Evolutionary conservation across 2,113 vertebrate genomes (phyloP).

Genomic region (Parus major): DNA sequence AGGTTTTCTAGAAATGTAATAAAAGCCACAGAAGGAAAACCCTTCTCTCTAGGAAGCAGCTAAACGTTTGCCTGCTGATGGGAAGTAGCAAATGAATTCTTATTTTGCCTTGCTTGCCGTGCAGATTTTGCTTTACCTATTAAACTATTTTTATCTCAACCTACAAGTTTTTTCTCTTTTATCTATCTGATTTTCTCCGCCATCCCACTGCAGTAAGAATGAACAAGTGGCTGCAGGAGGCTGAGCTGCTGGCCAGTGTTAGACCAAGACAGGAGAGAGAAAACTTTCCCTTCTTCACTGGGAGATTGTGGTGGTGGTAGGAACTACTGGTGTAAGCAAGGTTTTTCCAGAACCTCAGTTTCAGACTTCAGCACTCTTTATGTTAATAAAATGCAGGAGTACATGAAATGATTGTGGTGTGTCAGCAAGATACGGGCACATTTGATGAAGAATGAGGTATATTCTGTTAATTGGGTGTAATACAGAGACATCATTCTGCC

Average conservation of each 20-base stretch:
- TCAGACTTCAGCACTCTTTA: neutral
- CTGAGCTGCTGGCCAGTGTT: neutral
- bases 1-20: neutral
- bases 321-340: neutral
- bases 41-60: neutral
- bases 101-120: neutral
- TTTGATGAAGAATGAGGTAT: neutral
- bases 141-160: neutral
- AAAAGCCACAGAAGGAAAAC: neutral
- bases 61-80: neutral
- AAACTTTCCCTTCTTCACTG: neutral
- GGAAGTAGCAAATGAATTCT: neutral
- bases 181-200: neutral
- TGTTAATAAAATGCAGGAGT: neutral
- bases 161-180: neutral
- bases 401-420: neutral
- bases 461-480: neutral
- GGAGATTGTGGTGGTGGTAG: neutral
- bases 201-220: neutral
- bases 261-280: neutral
- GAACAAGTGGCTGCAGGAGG: neutral
- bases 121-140: neutral
- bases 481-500: neutral
- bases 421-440: neutral
- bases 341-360: neutral